Evolutionary conservation across 2,113 vertebrate species (phyloP), one percentile per base, ranked within the genome.

Genomic region (Planiliza haematocheilus): DNA sequence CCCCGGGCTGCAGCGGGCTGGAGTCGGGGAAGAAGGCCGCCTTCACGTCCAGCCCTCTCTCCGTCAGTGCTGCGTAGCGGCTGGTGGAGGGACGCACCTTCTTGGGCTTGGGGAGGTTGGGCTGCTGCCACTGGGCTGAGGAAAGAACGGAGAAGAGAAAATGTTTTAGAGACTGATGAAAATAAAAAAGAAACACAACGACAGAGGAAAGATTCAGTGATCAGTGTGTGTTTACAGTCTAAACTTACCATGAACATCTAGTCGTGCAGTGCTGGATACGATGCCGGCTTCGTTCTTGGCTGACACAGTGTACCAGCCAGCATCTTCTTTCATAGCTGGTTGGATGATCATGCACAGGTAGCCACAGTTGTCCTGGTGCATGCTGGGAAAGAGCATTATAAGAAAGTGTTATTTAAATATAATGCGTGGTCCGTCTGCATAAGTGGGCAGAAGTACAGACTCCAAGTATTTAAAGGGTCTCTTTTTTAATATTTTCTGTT

Each of bases 321-420:
- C 97, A 3, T 99, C 98, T 53, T 99, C 98, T 72, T 99, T 98
- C 42, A 94, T 91, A 78, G 97, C 94, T 17, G 97, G 97, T 91
- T 99, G 97, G 90, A 99, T 97, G 82, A 99, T 96, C 95, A 99
- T 96, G 86, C 97, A 99, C 74, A 99, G 93, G 92, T 99, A 99
- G 80, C 97, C 98, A 0, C 95, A 94, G 89, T 95, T 97, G 88
- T 99, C 97, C 94, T 99, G 97, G 90, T 99, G 97, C 96, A 99
- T 99, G 94, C 98, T 99, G 86, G 86, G 76, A 80, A 62, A 57
- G 9, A n/a, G 8, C n/a, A n/a, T n/a, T n/a, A n/a, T n/a, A n/a
- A n/a, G n/a, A n/a, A n/a, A n/a, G n/a, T n/a, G n/a, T n/a, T n/a
- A n/a, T n/a, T n/a, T n/a, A n/a, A n/a, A n/a, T n/a, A n/a, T n/a